phyloP scores from a whole-genome alignment of 2,888 invertebrate species.

The Chirona hameri region DNA sequence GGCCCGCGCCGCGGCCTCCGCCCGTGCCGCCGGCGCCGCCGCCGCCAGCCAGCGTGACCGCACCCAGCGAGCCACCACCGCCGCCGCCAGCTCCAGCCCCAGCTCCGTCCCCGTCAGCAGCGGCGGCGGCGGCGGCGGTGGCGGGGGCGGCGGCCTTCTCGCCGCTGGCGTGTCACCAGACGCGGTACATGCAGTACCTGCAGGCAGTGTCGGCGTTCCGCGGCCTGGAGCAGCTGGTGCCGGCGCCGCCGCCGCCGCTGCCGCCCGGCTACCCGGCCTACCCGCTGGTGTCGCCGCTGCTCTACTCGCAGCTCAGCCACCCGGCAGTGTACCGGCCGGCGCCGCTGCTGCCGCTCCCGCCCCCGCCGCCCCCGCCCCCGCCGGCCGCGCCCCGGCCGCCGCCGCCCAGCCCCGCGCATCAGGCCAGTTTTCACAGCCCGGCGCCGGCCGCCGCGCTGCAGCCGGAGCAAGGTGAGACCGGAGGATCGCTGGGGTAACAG shows the following conservation, averaged over 20 bases:
- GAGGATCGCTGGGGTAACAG: neutral
- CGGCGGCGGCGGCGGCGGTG: neutral
- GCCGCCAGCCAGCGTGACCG: neutral
- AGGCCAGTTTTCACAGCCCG: neutral
- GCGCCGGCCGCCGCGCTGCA: neutral
- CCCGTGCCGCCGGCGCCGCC: neutral
- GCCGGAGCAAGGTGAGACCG: neutral
- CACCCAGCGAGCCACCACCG: neutral
- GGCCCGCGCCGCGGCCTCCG: neutral
- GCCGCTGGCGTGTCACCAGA: conserved; percentile 5
- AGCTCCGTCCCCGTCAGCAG: neutral
- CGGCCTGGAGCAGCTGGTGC: conserved; percentile 5
- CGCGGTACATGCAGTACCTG: conserved; percentile 22
- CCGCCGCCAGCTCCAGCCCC: neutral
- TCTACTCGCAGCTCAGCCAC: conserved; percentile 7
- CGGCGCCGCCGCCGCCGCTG: neutral
- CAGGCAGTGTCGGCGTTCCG: conserved; percentile 13
- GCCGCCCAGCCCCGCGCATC: conserved; percentile 10
- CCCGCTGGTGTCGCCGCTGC: conserved; percentile 23
- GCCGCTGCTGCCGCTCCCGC: neutral
- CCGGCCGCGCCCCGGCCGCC: neutral
- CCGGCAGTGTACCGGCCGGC: neutral
- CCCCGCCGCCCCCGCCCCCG: neutral
- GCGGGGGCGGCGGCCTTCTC: neutral
- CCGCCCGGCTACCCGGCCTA: neutral